Conservation (phyloP, 1,140 invertebrate species). For the Lucilia cuprina region DNA sequence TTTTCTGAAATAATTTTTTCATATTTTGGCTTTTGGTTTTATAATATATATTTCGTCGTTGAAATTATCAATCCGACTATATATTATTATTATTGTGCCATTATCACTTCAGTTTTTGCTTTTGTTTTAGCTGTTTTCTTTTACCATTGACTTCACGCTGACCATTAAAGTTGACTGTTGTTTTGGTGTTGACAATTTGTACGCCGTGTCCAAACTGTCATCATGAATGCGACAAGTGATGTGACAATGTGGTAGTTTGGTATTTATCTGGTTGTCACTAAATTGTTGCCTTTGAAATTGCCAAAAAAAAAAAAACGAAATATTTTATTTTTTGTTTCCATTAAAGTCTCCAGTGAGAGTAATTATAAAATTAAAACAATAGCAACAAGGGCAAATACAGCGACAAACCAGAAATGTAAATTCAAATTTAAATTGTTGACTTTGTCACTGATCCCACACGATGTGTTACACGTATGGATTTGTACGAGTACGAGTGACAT, state of each 20-base stretch:
- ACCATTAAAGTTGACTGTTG: conserved; percentile 27
- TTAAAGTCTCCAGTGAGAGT: conserved; percentile 13
- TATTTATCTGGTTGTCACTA: conserved; percentile 10
- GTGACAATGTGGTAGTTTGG: conserved; percentile 27
- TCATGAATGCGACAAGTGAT: conserved; percentile 31
- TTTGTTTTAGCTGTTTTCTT: too few relatives aligned
- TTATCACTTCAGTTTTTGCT: not conserved
- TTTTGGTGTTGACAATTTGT: conserved; percentile 30
- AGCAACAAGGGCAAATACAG: not conserved
- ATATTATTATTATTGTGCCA: not conserved
- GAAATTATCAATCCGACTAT: not conserved
- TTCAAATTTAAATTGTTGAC: conserved; percentile 27
- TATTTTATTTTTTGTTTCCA: not conserved
- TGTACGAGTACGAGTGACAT: not conserved
- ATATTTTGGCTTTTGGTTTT: not conserved
- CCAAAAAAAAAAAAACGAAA: not conserved
- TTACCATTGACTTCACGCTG: too few relatives aligned
- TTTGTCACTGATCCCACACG: conserved; percentile 12
- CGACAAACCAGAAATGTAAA: conserved; percentile 19
- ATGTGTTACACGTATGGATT: not conserved
- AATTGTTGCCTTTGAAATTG: not conserved
- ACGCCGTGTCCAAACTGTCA: conserved; percentile 16
- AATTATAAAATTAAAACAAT: conserved; percentile 19
- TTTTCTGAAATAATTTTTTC: not conserved
- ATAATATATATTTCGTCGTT: too few relatives aligned